Evolutionary conservation across 2,888 invertebrate species (phyloP), one percentile per base, ranked within the genome.

Genomic region (Auanema sp.): DNA sequence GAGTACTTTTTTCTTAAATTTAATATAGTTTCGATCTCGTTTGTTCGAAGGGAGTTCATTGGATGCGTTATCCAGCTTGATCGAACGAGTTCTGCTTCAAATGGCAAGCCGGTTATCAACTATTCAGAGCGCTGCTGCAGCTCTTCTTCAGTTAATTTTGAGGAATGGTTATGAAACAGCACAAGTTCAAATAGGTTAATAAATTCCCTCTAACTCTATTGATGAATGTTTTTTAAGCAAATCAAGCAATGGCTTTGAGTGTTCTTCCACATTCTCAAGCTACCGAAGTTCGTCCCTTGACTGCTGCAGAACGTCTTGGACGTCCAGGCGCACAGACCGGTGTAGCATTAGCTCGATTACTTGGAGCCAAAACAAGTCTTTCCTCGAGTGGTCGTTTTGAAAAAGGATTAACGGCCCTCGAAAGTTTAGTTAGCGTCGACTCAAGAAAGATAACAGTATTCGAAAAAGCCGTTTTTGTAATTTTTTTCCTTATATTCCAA

Each of bases 271-370:
- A 63, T 0, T 51, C 52, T 3, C 11, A 23, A 8, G 53, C 24
- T 18, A 24, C 53, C 1, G 53, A 49, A 4, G 10, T 47, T 11
- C 66, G 68, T 18, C 63, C 68, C 40, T 52, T 60, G 5, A 63
- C 68, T 11, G 66, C 70, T 8, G 65, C 68, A 25, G 76, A 76
- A 53, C n/a, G 74, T 51, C 58, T 76, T 0, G 76, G 76, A 23
- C 50, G 76, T 12, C 72, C 74, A 8, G 76, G 76, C 52, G 83
- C 85, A 18, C 85, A 91, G 90, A 92, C 94, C 41, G 94, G 95
- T 70, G 93, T 96, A 80, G 92, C 94, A 0, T 92, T 96, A 14
- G 95, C 95, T 0, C 91, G 93, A 85, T 89, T 96, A 86, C 89
- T 94, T 69, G 93, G 58, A 12, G 58, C 58, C 6, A 52, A 72